Base-by-base conservation (phyloP, 2,113 vertebrate genomes). In the Upupa epops region DNA sequence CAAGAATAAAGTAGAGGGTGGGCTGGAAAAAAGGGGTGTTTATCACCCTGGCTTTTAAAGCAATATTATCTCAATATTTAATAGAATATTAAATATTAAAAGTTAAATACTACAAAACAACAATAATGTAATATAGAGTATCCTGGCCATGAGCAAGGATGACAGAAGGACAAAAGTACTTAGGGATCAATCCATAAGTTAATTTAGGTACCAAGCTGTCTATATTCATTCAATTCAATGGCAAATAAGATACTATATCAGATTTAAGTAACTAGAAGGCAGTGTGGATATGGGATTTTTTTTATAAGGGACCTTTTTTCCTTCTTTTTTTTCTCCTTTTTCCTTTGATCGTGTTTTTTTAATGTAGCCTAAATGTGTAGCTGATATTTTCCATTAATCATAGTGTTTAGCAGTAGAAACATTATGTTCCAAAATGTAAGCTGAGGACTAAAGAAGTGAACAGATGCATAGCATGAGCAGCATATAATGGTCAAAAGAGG, bases 51-150 rank as follows among this genome's bases (percentile, higher is more conserved):
- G 17, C 17, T 86, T 89, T 71, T 65, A 87, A 94, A 87, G 36
- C 18, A 55, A 36, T 63, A 59, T 71, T 61, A 46, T 11, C 11
- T 42, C 11, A 15, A 42, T 15, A 42, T 42, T 42, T 42, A 42
- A 42, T 42, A 42, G 21, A 55, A 36, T 63, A 59, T 71, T 61
- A 46, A 8, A 31, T 17, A 58, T 21, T 49, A 48, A 63, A 91
- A 88, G 46, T 26, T 70, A 95, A 87, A 60, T 71, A 58, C 14
- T 68, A 60, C 42, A 92, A 71, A 94, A 83, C 40, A 75, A 65
- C 40, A 90, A 48, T 29, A 86, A 45, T 21, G 11, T 49, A 56
- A 64, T 55, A 60, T 32, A 76, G 3, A 58, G 28, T 32, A 58
- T 61, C 36, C 55, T 66, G 12, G n/a, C 31, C 4, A 2, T 63